Conservation (phyloP, 2,797 vertebrate species). For the Sebastes variabilis region DNA sequence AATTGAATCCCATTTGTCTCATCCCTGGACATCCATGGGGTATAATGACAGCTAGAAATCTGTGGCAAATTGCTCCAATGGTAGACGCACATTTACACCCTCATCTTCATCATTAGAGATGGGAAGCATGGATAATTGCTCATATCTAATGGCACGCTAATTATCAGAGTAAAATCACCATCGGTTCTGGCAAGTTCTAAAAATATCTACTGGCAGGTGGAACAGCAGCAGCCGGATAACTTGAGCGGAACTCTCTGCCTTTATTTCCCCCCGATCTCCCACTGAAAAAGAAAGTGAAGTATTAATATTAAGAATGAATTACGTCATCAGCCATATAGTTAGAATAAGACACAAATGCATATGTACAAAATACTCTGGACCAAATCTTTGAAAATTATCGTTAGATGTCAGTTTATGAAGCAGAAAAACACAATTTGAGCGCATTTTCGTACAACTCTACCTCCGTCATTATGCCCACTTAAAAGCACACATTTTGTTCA, state of each 20-base stretch:
- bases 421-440: background rate
- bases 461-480: background rate
- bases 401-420: background rate
- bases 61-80: conserved; percentile 56
- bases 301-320: background rate
- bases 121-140: conserved; percentile 60
- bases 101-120: conserved; percentile 67
- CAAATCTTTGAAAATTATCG: background rate
- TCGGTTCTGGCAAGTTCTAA: conserved; percentile 42
- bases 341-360: background rate
- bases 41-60: conserved; percentile 61
- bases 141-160: conserved; percentile 66
- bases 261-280: background rate
- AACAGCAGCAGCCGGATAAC: conserved; percentile 23
- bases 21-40: conserved; percentile 49
- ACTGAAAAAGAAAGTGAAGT: background rate
- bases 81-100: conserved; percentile 59
- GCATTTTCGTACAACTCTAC: background rate
- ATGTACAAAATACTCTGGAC: background rate
- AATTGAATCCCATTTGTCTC: conserved; percentile 68
- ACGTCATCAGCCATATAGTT: background rate
- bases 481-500: background rate
- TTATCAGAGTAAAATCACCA: conserved; percentile 63
- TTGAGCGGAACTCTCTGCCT: background rate
- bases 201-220: conserved; percentile 55